Evolutionary conservation across 2,888 invertebrate genomes (phyloP), one percentile per base, ranked within the genome.

Genomic region (Eupsilia transversa): DNA sequence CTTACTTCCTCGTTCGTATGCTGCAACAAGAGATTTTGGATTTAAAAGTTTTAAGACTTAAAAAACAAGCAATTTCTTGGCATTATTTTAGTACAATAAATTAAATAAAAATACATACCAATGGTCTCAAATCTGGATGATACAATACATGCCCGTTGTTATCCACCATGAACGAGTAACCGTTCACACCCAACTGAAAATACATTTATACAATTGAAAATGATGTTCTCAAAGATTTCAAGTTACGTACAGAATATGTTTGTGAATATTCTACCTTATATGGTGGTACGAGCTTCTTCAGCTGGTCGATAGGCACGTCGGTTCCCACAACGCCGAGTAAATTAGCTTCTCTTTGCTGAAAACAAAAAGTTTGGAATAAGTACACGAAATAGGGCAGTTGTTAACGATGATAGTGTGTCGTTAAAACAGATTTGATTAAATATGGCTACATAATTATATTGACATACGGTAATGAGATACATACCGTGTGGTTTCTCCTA

Each of bases 91-190:
- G 0, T 1, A 3, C n/a, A 12, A 1, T n/a, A 14, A 14, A 14
- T 1, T 3, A 30, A 27, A 38, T 35, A 4, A 60, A 59, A 38
- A n/a, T 57, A 90, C 97, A 97, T 96, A 98, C 98, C 97, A 98
- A 94, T 67, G 99, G 99, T 89, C 99, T 97, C 89, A 99, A 97
- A 94, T 99, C 99, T 41, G 99, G 99, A 97, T 99, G 99, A 94
- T 98, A 99, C 81, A 99, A 97, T 84, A 99, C 98, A 95, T 99
- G 99, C 89, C 99, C 99, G 96, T 99, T 99, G 95, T 99, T 99
- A 94, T 99, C 99, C 91, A 99, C 98, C 96, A 99, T 98, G 96
- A 99, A 99, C 68, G 99, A 98, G 96, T 99, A 99, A 70, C 99
- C 99, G 94, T 99, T 99, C 57, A 98, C 98, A 87, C 99, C 99